Evolutionary conservation across 2,888 invertebrate genomes (phyloP).

Genomic region (Cantharis rustica): DNA sequence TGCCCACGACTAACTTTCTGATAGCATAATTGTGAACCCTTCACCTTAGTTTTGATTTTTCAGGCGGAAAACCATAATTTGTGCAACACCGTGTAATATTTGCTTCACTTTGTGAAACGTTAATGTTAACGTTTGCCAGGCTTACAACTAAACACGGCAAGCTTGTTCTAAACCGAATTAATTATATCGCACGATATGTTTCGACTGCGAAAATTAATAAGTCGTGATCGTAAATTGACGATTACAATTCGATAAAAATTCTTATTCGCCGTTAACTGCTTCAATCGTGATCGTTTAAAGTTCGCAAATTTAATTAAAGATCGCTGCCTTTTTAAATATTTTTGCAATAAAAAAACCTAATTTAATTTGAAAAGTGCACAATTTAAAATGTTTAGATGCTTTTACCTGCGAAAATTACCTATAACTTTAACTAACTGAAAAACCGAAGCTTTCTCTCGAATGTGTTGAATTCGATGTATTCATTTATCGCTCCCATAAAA

Average conservation of each 20-base stretch:
- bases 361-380: slow-evolving; percentile 4
- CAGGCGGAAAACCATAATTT: slow-evolving; percentile 54
- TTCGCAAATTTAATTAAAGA: not conserved
- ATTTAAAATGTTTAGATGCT: slow-evolving; percentile 7
- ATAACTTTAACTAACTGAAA: slow-evolving; percentile 24
- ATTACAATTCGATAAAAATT: slow-evolving; percentile 7
- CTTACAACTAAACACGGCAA: slow-evolving; percentile 32
- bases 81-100: slow-evolving; percentile 52
- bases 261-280: slow-evolving; percentile 3
- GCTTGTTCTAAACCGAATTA: slow-evolving; percentile 6
- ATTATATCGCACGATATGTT: slow-evolving; percentile 6
- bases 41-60: slow-evolving; percentile 47
- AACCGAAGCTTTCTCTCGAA: slow-evolving; percentile 28
- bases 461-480: slow-evolving; percentile 32
- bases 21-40: slow-evolving; percentile 51
- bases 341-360: not conserved
- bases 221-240: slow-evolving; percentile 15
- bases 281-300: not conserved
- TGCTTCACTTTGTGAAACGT: slow-evolving; percentile 49
- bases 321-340: not conserved
- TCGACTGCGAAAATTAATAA: slow-evolving; percentile 19
- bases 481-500: slow-evolving; percentile 48
- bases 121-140: slow-evolving; percentile 40
- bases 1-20: slow-evolving; percentile 47
- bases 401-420: slow-evolving; percentile 26